Conservation (phyloP, 1,140 invertebrate genomes). For the Zelostemma sp. region DNA sequence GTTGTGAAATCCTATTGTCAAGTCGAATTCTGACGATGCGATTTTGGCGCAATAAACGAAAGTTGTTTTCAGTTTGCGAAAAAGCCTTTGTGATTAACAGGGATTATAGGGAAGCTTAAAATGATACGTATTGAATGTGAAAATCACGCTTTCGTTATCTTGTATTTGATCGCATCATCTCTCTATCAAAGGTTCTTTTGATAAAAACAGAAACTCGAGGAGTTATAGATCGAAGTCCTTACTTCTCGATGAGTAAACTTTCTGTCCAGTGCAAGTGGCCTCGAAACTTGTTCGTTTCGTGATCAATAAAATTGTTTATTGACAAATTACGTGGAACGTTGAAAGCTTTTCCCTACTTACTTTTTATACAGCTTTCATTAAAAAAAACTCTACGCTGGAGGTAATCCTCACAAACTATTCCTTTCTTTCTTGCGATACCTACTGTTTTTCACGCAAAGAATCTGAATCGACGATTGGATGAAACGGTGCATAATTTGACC, state of each 20-base stretch:
- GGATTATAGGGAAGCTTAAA: too few species aligned
- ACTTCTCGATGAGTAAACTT: slow-evolving; percentile 12
- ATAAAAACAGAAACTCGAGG: slow-evolving; percentile 10
- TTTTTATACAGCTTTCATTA: not conserved
- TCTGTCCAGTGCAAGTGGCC: slow-evolving; percentile 11
- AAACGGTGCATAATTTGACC: not conserved
- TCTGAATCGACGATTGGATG: not conserved
- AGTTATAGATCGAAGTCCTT: slow-evolving; percentile 19
- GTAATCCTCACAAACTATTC: not conserved
- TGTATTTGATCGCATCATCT: not conserved
- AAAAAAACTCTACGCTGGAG: not conserved
- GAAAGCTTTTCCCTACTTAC: not conserved
- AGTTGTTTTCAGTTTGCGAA: too few species aligned
- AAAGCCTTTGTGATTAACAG: too few species aligned
- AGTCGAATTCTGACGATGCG: too few species aligned
- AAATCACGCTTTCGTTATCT: not conserved
- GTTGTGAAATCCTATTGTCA: too few species aligned
- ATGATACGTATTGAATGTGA: too few species aligned
- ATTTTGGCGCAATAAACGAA: too few species aligned
- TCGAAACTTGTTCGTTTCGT: slow-evolving; percentile 9
- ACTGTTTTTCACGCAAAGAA: not conserved
- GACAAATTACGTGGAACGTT: slow-evolving; percentile 26
- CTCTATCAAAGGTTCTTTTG: not conserved
- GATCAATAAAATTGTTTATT: slow-evolving; percentile 30
- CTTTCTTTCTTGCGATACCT: not conserved